Evolutionary conservation across 1,140 invertebrate species (phyloP).

Genomic region (Limonius californicus): DNA sequence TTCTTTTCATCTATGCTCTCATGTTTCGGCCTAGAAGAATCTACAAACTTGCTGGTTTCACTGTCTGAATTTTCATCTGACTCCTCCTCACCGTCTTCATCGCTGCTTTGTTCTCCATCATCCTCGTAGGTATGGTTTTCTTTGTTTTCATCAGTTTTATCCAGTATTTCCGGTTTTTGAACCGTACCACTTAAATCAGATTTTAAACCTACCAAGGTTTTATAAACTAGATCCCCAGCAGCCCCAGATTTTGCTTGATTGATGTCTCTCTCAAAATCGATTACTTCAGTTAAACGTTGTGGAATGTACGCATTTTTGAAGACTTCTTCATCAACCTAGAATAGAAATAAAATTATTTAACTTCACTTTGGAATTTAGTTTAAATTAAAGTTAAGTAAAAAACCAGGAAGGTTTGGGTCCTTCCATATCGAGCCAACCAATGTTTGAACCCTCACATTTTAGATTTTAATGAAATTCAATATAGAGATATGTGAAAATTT

Average conservation of each 20-base stretch:
- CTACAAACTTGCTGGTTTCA: conserved; percentile 59
- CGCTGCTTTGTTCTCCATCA: conserved; percentile 48
- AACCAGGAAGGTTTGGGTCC: too few relatives aligned
- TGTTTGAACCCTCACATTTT: too few relatives aligned
- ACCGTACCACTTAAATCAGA: conserved; percentile 71
- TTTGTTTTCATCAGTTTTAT: conserved; percentile 47
- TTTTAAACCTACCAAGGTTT: conserved; percentile 80
- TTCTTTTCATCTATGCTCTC: conserved; percentile 86
- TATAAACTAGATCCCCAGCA: conserved; percentile 72
- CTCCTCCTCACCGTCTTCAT: conserved; percentile 30
- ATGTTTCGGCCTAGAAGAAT: conserved; percentile 70
- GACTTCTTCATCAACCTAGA: conserved; percentile 72
- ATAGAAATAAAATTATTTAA: too few relatives aligned
- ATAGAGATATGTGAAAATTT: too few relatives aligned
- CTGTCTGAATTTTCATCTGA: conserved; percentile 42
- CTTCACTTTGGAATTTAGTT: background rate
- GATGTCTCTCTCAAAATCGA: conserved; percentile 88
- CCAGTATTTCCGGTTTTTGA: conserved; percentile 53
- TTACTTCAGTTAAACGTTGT: conserved; percentile 86
- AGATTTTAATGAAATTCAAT: too few relatives aligned
- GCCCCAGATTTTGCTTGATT: conserved; percentile 71
- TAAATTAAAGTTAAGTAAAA: background rate
- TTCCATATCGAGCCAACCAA: too few relatives aligned
- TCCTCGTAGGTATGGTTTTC: conserved; percentile 47
- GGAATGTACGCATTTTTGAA: conserved; percentile 96